A percentile compares a stretch with the other conserved stretches of the same genome.
phyloP scores from a whole-genome alignment of 2,113 vertebrate species.

The Felis catus region F.catus_Fca126_mat1.0 CM031423.1:85954501-85955000 shows the following conservation, averaged over 20 bases:
- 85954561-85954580: too few relatives aligned
- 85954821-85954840: not conserved
- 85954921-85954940: not conserved
- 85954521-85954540: accelerated
- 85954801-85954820: not conserved
- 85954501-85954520: too few relatives aligned
- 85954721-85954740: not conserved
- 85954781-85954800: not conserved
- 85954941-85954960: not conserved
- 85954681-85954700: too few relatives aligned
- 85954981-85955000: not conserved
- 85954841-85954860: not conserved
- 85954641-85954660: too few relatives aligned
- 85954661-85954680: too few relatives aligned
- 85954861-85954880: not conserved
- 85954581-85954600: too few relatives aligned
- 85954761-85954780: not conserved
- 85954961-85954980: not conserved
- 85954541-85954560: too few relatives aligned
- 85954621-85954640: too few relatives aligned
- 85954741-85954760: not conserved
- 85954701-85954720: not conserved
- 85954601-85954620: too few relatives aligned
- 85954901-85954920: not conserved
- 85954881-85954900: not conserved